A percentile compares a stretch with the other conserved stretches of the same genome.
Conservation (phyloP, 2,113 vertebrate species). For the Sinocyclocheilus anshuiensis region DNA sequence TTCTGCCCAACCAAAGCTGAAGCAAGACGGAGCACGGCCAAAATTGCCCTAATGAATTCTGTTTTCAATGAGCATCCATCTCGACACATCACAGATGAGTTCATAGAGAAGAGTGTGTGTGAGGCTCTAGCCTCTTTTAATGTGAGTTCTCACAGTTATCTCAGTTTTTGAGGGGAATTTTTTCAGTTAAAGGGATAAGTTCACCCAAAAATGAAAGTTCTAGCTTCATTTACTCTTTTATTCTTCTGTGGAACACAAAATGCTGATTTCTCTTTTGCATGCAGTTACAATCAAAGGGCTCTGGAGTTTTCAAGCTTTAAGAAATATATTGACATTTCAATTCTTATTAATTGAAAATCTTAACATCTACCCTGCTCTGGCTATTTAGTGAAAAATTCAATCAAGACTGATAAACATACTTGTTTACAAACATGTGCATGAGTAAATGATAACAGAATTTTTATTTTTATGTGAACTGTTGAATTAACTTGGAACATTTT, state of each 20-base stretch:
- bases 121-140: slow-evolving; percentile 95
- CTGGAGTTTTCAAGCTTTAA: not conserved
- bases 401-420: too few relatives aligned
- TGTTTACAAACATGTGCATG: too few relatives aligned
- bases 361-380: too few relatives aligned
- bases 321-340: too few relatives aligned
- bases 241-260: not conserved
- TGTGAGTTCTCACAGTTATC: slow-evolving; percentile 71
- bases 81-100: slow-evolving; percentile 92
- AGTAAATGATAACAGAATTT: not conserved
- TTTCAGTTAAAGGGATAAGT: not conserved
- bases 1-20: slow-evolving; percentile 98
- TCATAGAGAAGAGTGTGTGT: slow-evolving; percentile 96
- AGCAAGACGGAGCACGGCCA: slow-evolving; percentile 90
- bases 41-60: slow-evolving; percentile 97
- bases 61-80: slow-evolving; percentile 98
- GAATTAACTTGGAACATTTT: too few relatives aligned
- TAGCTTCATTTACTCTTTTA: not conserved
- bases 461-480: too few relatives aligned
- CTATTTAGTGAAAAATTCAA: too few relatives aligned
- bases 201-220: not conserved
- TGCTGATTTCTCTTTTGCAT: too few relatives aligned
- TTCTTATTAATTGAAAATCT: too few relatives aligned
- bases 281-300: too few relatives aligned
- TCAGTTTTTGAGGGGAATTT: not conserved